Conservation (phyloP, 2,113 vertebrate species). For the Malurus elegans region DNA sequence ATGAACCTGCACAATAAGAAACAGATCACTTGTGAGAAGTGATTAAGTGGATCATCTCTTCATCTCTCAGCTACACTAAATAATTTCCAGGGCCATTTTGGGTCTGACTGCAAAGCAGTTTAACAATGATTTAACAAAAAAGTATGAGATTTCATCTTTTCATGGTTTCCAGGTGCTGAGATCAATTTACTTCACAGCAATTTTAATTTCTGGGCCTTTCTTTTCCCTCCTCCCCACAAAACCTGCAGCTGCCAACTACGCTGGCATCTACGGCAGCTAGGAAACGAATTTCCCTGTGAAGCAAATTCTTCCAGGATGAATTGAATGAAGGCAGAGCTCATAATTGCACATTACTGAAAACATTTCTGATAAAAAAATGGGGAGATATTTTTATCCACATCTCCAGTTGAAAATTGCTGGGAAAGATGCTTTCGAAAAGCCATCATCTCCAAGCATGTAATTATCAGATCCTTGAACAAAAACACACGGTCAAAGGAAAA, state of each 20-base stretch:
- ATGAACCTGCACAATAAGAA: not conserved
- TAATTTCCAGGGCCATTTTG: constrained; percentile 40
- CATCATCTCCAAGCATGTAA: constrained; percentile 73
- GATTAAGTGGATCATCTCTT: constrained; percentile 34
- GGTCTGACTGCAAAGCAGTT: constrained; percentile 36
- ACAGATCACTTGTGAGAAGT: not conserved
- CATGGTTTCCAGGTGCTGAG: constrained; percentile 44
- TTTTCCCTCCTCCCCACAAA: not conserved
- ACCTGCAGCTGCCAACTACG: constrained; percentile 31
- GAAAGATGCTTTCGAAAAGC: constrained; percentile 79
- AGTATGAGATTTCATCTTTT: not conserved
- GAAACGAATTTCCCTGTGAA: constrained; percentile 65
- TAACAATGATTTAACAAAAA: constrained; percentile 37
- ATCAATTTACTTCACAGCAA: constrained; percentile 3
- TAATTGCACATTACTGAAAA: constrained; percentile 73
- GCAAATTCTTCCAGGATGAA: constrained; percentile 67
- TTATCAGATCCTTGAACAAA: constrained; percentile 75
- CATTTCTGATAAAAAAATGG: constrained; percentile 63
- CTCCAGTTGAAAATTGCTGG: constrained; percentile 76
- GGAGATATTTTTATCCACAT: constrained; percentile 76
- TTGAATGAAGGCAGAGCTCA: constrained; percentile 71
- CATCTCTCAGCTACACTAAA: constrained; percentile 45
- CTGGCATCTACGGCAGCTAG: constrained; percentile 50
- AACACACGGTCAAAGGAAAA: constrained; percentile 16
- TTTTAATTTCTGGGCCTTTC: constrained; percentile 18